Conservation (phyloP, 2,888 invertebrate genomes). For the Hypena proboscidalis region DNA sequence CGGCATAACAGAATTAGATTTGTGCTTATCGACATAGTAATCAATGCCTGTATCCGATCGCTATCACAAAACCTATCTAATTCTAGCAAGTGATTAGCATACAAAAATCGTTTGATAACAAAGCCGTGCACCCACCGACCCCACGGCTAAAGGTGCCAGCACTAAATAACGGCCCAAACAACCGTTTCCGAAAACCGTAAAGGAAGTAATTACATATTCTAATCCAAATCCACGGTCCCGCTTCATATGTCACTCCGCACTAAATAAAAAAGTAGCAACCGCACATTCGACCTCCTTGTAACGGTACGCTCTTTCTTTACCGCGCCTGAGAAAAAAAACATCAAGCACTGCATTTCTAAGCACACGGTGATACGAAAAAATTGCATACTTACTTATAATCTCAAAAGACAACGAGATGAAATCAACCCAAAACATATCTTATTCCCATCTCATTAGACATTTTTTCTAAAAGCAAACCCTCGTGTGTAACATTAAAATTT, state of each 20-base stretch:
- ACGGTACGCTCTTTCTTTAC: constrained; percentile 71
- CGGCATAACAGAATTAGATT: not conserved
- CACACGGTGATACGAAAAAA: constrained; percentile 64
- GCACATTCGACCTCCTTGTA: constrained; percentile 65
- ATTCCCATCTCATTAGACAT: constrained; percentile 35
- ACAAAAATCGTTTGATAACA: constrained; percentile 43
- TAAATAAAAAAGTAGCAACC: constrained; percentile 71
- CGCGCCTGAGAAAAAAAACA: constrained; percentile 80
- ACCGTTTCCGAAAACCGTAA: constrained; percentile 82
- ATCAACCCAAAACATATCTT: constrained; percentile 50
- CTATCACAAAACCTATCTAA: constrained; percentile 13
- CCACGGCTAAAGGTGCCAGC: constrained; percentile 61
- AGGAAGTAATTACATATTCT: constrained; percentile 86
- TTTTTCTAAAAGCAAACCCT: constrained; percentile 44
- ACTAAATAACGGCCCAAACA: constrained; percentile 65
- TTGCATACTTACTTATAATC: constrained; percentile 76
- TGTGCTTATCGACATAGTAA: constrained; percentile 7
- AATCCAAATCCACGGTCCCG: constrained; percentile 77
- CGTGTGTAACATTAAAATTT: constrained; percentile 74
- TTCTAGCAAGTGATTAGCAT: constrained; percentile 39
- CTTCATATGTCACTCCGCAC: constrained; percentile 80
- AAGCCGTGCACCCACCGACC: constrained; percentile 40
- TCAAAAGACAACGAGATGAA: constrained; percentile 57
- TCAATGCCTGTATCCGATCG: constrained; percentile 22
- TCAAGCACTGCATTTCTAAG: constrained; percentile 72